A percentile compares a stretch with the other conserved stretches of the same genome.
Evolutionary conservation across 2,797 vertebrate species (phyloP).

Genomic region (Tenualosa thibaudeaui): DNA sequence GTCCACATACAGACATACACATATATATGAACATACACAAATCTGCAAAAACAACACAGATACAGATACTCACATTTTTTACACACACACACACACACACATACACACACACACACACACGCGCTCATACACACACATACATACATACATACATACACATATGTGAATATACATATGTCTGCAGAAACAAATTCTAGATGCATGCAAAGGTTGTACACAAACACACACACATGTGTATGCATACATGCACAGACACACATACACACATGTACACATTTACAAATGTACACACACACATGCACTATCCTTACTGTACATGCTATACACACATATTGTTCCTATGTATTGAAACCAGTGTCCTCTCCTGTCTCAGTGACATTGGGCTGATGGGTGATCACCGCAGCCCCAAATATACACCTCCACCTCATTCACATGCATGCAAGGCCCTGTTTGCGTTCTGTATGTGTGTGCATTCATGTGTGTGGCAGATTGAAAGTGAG

Average conservation of each 20-base stretch:
- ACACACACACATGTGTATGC: background rate
- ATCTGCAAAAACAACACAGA: background rate
- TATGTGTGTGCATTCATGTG: conserved; percentile 25
- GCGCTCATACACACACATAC: background rate
- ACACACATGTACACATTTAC: background rate
- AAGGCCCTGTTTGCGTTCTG: conserved; percentile 25
- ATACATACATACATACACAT: background rate
- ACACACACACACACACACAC: background rate
- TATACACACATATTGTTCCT: background rate
- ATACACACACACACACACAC: background rate
- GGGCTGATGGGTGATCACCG: conserved; percentile 47
- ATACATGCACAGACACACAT: background rate
- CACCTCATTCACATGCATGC: conserved; percentile 57
- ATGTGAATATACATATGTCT: background rate
- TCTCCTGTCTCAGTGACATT: conserved; percentile 66
- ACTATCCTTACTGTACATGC: background rate
- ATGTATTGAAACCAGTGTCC: conserved; percentile 61
- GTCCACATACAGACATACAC: conserved; percentile 12
- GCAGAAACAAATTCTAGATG: background rate
- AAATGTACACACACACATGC: no score
- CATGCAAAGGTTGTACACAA: background rate
- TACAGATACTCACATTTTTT: background rate
- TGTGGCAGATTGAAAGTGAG: conserved; percentile 10
- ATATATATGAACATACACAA: background rate
- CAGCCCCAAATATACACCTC: conserved; percentile 9